Percentiles rank a stretch among this genome's conserved stretches.
phyloP scores from a whole-genome alignment of 2,888 invertebrate genomes.

The Dioctria linearis region DNA sequence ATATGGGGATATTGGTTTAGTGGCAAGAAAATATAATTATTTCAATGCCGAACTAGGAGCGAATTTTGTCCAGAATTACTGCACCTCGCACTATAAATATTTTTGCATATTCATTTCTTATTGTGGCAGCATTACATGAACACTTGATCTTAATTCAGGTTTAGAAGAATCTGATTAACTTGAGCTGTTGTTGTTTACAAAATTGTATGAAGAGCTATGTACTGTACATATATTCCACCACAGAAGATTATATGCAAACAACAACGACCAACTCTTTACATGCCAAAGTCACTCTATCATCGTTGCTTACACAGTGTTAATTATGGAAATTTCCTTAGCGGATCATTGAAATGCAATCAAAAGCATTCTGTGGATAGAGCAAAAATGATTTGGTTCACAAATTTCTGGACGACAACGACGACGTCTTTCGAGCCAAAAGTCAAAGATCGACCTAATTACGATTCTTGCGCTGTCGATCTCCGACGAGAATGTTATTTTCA shows the following conservation, averaged over 20 bases:
- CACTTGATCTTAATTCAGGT: slow-evolving; percentile 32
- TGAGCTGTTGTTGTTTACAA: slow-evolving; percentile 14
- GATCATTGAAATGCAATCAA: slow-evolving; percentile 45
- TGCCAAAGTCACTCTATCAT: slow-evolving; percentile 18
- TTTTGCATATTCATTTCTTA: slow-evolving; percentile 3
- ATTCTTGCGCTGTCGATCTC: slow-evolving; percentile 31
- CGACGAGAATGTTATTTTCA: slow-evolving; percentile 8
- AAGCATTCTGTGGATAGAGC: background rate
- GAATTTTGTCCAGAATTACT: background rate
- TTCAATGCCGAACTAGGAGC: background rate
- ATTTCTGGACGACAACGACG: background rate
- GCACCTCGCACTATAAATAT: background rate
- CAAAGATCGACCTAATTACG: slow-evolving; percentile 37
- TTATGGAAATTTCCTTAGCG: slow-evolving; percentile 40
- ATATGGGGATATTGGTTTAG: background rate
- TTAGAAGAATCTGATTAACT: slow-evolving; percentile 35
- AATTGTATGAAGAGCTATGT: slow-evolving; percentile 2
- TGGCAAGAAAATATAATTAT: background rate
- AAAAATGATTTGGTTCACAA: slow-evolving; percentile 46
- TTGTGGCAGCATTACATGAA: background rate
- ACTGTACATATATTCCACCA: background rate
- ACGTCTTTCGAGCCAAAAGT: slow-evolving; percentile 17
- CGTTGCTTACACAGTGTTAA: slow-evolving; percentile 21
- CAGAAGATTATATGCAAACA: slow-evolving; percentile 6
- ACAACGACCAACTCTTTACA: background rate